A percentile compares a stretch with the other conserved stretches of the same genome.
These are phyloP conservation scores for Belgica antarctica DNA, from an alignment of 2,888 invertebrate genomes.

Conservation along the genomic window DNA sequence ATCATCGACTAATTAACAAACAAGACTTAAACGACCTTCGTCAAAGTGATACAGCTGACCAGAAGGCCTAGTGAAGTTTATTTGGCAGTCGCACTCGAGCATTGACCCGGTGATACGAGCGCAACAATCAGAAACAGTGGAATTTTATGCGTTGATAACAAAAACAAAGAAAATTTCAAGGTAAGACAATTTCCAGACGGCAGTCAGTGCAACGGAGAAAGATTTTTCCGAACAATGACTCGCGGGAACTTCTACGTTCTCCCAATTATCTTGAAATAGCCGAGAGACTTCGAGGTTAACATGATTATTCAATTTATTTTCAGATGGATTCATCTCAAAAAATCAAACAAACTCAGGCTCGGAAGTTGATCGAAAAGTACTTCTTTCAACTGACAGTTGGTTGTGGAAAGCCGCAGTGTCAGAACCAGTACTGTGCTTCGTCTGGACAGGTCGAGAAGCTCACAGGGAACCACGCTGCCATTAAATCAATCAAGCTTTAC, in stretches of 20 bases:
- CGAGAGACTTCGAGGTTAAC: not conserved
- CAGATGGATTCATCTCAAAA: constrained; percentile 27
- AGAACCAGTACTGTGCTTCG: constrained; percentile 85
- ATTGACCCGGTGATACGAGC: too few relatives aligned
- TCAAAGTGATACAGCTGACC: too few relatives aligned
- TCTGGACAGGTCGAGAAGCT: constrained; percentile 76
- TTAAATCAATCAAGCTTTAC: constrained; percentile 81
- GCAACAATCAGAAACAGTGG: too few relatives aligned
- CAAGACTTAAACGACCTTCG: too few relatives aligned
- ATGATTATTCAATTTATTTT: not conserved
- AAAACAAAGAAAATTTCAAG: constrained; percentile 5
- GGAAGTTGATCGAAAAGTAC: constrained; percentile 84
- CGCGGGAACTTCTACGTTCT: not conserved
- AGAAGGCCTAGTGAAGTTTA: too few relatives aligned
- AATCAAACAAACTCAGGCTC: constrained; percentile 56
- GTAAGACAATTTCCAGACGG: not conserved
- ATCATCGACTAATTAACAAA: too few relatives aligned
- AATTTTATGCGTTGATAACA: too few relatives aligned
- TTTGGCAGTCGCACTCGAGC: too few relatives aligned
- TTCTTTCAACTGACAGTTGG: constrained; percentile 90
- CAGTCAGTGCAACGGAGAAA: not conserved
- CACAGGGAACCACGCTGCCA: constrained; percentile 86
- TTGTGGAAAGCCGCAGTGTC: constrained; percentile 84
- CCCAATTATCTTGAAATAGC: not conserved
- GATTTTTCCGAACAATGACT: not conserved